These are phyloP conservation scores for Oryzias dopingdopingensis DNA, from an alignment of 2,797 vertebrate genomes.

Conservation along the genomic window DNA sequence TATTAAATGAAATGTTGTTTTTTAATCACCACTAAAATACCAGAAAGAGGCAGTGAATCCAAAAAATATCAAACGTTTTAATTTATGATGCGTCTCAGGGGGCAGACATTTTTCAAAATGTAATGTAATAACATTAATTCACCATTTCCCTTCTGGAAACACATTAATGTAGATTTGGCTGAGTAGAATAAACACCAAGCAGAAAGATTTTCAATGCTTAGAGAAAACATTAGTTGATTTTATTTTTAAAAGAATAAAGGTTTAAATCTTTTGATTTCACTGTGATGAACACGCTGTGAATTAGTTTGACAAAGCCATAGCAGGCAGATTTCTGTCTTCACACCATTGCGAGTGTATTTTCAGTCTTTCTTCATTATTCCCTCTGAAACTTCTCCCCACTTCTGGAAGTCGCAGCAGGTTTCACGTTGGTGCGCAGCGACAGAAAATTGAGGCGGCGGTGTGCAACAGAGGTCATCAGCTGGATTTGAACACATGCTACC, in stretches of 20 bases:
- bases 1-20: background rate
- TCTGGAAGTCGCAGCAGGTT: constrained; percentile 31
- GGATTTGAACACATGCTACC: constrained; percentile 36
- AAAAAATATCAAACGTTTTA: background rate
- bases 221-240: too few relatives aligned
- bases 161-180: background rate
- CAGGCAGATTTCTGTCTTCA: constrained; percentile 15
- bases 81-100: too few relatives aligned
- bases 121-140: constrained; percentile 4
- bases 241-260: background rate
- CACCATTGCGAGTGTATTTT: constrained; percentile 31
- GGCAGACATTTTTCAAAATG: too few relatives aligned
- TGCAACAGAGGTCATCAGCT: constrained; percentile 48
- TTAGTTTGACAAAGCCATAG: background rate
- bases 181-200: background rate
- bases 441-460: constrained; percentile 34
- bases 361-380: constrained; percentile 42
- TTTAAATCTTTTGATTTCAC: constrained; percentile 6
- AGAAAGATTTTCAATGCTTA: background rate
- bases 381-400: constrained; percentile 34
- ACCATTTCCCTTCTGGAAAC: background rate
- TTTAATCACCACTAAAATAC: background rate
- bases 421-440: constrained; percentile 26
- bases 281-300: constrained; percentile 7
- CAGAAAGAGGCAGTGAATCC: background rate